Evolutionary conservation across 2,888 invertebrate genomes (phyloP).

Genomic region (Diarsia dahlii): DNA sequence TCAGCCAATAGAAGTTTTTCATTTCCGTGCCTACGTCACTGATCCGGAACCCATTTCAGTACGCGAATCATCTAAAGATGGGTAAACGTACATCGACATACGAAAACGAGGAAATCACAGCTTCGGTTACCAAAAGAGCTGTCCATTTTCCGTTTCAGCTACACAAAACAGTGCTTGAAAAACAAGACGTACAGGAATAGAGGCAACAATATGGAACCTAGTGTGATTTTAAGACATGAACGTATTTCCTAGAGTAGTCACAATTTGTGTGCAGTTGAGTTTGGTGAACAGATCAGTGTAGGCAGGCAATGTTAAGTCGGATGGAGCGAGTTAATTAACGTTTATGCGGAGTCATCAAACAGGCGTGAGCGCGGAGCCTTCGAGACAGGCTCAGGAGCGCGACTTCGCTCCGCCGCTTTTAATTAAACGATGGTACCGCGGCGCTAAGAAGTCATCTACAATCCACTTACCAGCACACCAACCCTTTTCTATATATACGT

Average conservation of each 20-base stretch:
- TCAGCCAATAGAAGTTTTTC: constrained; percentile 80
- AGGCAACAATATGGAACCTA: constrained; percentile 12
- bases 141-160: constrained; percentile 63
- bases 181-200: constrained; percentile 4
- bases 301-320: constrained; percentile 69
- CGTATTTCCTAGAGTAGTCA: constrained; percentile 40
- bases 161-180: constrained; percentile 19
- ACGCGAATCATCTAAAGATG: constrained; percentile 78
- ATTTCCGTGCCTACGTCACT: constrained; percentile 84
- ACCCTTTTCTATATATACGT: constrained; percentile 54
- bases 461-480: constrained; percentile 65
- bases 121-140: constrained; percentile 68
- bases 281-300: constrained; percentile 61
- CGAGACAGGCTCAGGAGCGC: constrained; percentile 73
- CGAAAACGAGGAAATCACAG: constrained; percentile 74
- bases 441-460: constrained; percentile 71
- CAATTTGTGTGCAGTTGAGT: constrained; percentile 55
- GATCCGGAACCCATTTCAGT: constrained; percentile 81
- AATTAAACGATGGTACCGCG: constrained; percentile 77
- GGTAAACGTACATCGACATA: constrained; percentile 74
- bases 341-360: constrained; percentile 83
- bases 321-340: constrained; percentile 83
- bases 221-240: constrained; percentile 26
- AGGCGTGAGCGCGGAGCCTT: constrained; percentile 72
- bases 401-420: constrained; percentile 76